Evolutionary conservation across 1,140 invertebrate species (phyloP), one percentile per base, ranked within the genome.

Genomic region (Pogonomyrmex californicus): DNA sequence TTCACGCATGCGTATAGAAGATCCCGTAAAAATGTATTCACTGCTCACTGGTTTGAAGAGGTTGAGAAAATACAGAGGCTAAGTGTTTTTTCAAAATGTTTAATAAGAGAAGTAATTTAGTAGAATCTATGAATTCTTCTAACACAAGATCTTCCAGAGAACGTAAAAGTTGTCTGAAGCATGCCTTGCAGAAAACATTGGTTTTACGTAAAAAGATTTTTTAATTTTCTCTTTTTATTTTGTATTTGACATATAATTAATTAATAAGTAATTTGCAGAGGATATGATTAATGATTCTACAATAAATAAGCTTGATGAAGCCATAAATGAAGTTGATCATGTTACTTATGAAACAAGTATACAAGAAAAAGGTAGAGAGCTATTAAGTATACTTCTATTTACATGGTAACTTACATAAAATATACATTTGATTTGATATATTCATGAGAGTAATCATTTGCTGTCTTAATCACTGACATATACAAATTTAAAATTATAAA

Each of bases 301-400:
- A 0, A 62, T 93, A 81, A 30, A 81, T 47, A 86, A 63, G 44
- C 73, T 94, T 2, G 85, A 92, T 41, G 23, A 86, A 38, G 87
- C 87, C 5, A 90, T 93, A 41, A 49, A 78, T 49, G 62, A 93
- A 86, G 89, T 78, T 17, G 92, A 94, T 30, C 41, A 33, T 23
- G 90, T 93, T 54, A 89, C 88, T 65, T n/a, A 70, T 12, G 91
- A 93, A 75, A 91, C 88, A 56, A 90, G 54, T 38, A 0, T 92
- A 4, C 70, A 90, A 36, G 92, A 94, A 56, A 93, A 93, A 89
- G 71, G 93, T 94, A 33, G 30, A 77, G 9, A 1, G 14, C 2
- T 1, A 12, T 81, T 44, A 33, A 56, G n/a, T 23, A n/a, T 36
- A 60, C 47, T 65, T 38, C 60, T 68, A 54, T 54, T 33, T 66